Conservation (phyloP, 1,140 invertebrate species). For the Phthorimaea operculella region DNA sequence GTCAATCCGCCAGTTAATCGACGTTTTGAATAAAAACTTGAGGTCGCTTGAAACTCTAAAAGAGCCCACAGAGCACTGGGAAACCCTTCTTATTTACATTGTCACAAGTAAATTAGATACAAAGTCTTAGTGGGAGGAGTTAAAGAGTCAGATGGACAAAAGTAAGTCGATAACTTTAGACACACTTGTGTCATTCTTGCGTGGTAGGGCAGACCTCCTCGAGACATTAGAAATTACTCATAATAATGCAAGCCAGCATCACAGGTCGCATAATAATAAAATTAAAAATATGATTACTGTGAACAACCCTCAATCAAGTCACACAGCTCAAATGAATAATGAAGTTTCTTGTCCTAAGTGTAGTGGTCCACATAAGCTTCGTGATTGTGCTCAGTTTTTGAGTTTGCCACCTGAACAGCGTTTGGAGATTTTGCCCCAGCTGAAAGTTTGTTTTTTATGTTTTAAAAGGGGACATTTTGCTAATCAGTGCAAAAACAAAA, state of each 20-base stretch:
- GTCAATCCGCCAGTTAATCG: background rate
- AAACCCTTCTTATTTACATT: background rate
- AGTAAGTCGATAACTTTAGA: background rate
- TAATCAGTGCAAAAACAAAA: conserved; percentile 2
- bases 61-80: background rate
- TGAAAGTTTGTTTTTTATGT: background rate
- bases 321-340: too few relatives aligned
- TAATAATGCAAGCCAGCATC: too few relatives aligned
- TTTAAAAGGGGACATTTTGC: background rate
- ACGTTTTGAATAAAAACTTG: conserved; percentile 5
- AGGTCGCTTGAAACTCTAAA: background rate
- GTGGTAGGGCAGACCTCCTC: background rate
- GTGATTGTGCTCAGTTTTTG: background rate
- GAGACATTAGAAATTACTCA: background rate
- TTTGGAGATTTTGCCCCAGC: background rate
- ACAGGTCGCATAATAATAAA: too few relatives aligned
- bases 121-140: background rate
- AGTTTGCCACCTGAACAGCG: background rate
- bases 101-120: background rate
- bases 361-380: background rate
- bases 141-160: background rate
- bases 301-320: background rate
- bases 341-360: background rate
- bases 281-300: background rate
- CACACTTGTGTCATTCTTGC: background rate